Evolutionary conservation across 2,113 vertebrate genomes (phyloP), one percentile per base, ranked within the genome.

Genomic region (Litocranius walleri): DNA sequence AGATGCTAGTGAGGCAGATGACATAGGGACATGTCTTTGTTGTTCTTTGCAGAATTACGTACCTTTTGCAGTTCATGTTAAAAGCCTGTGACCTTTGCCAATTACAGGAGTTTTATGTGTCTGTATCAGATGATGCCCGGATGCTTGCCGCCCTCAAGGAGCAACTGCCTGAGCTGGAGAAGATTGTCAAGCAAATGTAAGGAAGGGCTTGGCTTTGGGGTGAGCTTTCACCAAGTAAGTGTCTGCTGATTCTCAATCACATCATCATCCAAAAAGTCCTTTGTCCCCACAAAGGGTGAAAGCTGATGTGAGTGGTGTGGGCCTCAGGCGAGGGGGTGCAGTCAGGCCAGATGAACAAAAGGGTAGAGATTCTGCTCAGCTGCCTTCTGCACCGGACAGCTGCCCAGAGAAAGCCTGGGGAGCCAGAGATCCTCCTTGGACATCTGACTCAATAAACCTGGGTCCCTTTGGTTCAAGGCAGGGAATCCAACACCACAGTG

Each of bases 101-200:
- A 98, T 98, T 99, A 84, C 98, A 99, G 99, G 99, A 99, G 98
- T 99, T 99, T 98, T 99, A 99, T 94, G 98, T 99, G 92, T 99
- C 99, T 61, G 99, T 99, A 96, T 99, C 99, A 94, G 99, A 99
- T 98, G 99, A 99, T 98, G 99, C 99, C 78, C 99, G 99, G 98
- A 98, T 98, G 97, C 99, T 99, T 98, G 98, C 99, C 93, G 97
- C 98, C 33, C 99, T 99, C 91, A 99, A 99, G 98, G 99, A 99
- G 52, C 99, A 99, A 90, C 99, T 99, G n/a, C 98, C 99, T 16
- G 99, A 99, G 90, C 93, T 99, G 97, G 99, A 99, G 98, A 99
- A 99, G 98, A 99, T 98, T n/a, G 99, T 99, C 92, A 99, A 99
- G 96, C 99, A 98, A 98, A 99, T 99, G 99, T 99, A 99, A 99